phyloP scores from a whole-genome alignment of 37 sponge, comb jelly and placozoan genomes.

The Aplysina aerophoba region DNA sequence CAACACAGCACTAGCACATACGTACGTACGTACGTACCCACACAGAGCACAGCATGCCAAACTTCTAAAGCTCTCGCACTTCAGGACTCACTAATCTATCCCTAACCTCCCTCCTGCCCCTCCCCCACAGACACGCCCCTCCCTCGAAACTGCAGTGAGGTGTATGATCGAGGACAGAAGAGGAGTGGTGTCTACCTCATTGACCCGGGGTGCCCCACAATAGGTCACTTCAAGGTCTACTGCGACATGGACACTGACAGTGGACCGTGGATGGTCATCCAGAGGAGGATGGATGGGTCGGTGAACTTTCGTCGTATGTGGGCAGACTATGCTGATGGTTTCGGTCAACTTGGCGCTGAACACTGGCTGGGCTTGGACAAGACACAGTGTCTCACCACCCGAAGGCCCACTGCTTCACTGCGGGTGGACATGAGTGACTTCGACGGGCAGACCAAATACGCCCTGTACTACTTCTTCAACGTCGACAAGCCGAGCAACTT shows the following conservation, averaged over 20 bases:
- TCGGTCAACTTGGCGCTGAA: neutral
- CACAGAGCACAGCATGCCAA: too few species aligned
- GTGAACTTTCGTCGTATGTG: too few species aligned
- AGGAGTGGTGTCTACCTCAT: constrained; percentile 26
- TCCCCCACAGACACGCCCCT: too few species aligned
- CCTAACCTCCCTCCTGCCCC: too few species aligned
- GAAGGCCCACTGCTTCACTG: neutral
- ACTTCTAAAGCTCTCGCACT: too few species aligned
- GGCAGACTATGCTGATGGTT: neutral
- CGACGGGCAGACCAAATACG: neutral
- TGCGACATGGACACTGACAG: constrained; percentile 14
- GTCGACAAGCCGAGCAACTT: neutral
- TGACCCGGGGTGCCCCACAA: constrained; percentile 6
- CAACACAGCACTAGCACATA: too few species aligned
- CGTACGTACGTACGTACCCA: too few species aligned
- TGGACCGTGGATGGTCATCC: too few species aligned
- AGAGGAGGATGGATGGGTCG: too few species aligned
- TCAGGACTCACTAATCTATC: too few species aligned
- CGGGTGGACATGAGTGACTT: neutral
- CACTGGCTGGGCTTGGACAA: constrained; percentile 1
- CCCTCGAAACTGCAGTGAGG: constrained; percentile 12
- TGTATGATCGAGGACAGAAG: neutral
- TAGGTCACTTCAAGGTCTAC: neutral
- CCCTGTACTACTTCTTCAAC: neutral
- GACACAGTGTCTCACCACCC: neutral